phyloP scores from a whole-genome alignment of 2,797 vertebrate species.

The Gymnothorax javanicus region DNA sequence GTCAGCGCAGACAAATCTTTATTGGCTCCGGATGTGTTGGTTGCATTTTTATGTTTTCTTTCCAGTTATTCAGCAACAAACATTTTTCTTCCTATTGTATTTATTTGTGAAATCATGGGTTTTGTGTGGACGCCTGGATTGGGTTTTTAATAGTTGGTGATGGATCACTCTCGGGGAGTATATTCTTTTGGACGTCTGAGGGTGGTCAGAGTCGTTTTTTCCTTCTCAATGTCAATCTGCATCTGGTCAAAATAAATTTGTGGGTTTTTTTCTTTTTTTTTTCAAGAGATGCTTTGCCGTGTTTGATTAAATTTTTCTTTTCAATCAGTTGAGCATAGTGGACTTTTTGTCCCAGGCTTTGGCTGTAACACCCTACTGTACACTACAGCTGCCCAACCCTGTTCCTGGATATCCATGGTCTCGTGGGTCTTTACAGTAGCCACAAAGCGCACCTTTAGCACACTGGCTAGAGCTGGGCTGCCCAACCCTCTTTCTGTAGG shows the following conservation, averaged over 20 bases:
- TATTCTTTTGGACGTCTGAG: neutral
- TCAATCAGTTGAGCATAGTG: neutral
- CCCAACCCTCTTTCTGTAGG: too few species aligned
- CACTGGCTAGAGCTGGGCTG: too few species aligned
- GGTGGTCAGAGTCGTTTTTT: neutral
- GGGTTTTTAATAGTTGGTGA: neutral
- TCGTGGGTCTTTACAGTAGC: too few species aligned
- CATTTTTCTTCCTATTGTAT: neutral
- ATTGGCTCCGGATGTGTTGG: neutral
- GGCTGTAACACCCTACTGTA: too few species aligned
- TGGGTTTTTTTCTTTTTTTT: neutral
- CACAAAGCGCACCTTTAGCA: too few species aligned
- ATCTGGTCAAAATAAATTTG: neutral
- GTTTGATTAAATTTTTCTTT: neutral
- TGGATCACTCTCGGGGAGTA: neutral
- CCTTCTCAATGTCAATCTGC: neutral
- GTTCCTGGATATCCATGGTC: too few species aligned
- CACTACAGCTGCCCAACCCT: too few species aligned
- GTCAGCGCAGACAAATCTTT: neutral
- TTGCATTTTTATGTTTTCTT: neutral
- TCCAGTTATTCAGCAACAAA: neutral
- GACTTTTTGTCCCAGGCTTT: neutral
- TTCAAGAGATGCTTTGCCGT: neutral
- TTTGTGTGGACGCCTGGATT: conserved; percentile 2
- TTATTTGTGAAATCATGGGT: conserved; percentile 12